Conservation (phyloP, 2,888 invertebrate species). For the Harpagoxenus sublaevis region DNA sequence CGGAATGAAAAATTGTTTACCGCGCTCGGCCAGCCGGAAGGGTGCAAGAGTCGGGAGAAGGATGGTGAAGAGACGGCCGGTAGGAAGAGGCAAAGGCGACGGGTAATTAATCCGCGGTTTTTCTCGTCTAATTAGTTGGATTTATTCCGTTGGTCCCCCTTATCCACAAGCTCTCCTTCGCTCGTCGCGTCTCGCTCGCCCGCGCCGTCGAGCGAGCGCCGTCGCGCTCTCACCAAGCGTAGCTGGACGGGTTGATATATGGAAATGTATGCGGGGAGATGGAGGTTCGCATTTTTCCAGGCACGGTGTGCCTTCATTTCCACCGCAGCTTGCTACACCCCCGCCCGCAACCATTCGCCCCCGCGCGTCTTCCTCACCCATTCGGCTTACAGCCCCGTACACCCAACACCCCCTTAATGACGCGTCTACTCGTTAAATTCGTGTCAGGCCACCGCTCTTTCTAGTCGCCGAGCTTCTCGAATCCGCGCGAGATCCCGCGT, state of each 20-base stretch:
- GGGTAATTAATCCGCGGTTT: conserved; percentile 86
- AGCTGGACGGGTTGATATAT: conserved; percentile 85
- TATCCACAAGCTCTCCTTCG: conserved; percentile 74
- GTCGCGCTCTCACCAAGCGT: conserved; percentile 63
- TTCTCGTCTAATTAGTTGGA: conserved; percentile 86
- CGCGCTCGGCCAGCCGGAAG: conserved; percentile 67
- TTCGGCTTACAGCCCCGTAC: conserved; percentile 67
- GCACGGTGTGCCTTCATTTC: conserved; percentile 79
- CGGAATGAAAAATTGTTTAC: conserved; percentile 77
- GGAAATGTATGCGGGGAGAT: conserved; percentile 86
- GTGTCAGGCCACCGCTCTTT: conserved; percentile 72
- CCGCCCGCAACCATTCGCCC: conserved; percentile 57
- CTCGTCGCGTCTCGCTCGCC: conserved; percentile 42
- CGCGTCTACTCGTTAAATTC: conserved; percentile 84
- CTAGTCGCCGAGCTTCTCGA: conserved; percentile 55
- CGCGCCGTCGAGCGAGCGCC: conserved; percentile 42
- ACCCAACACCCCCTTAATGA: conserved; percentile 80
- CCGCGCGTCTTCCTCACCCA: conserved; percentile 47
- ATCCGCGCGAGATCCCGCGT: conserved; percentile 61
- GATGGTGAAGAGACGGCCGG: conserved; percentile 28
- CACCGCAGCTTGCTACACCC: conserved; percentile 66
- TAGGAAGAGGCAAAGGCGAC: conserved; percentile 78
- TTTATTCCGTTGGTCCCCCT: conserved; percentile 85
- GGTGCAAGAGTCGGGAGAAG: conserved; percentile 53
- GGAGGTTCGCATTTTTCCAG: conserved; percentile 85